Conservation (phyloP, 2,113 vertebrate genomes). For the Dolichallabes microphthalmus region DNA sequence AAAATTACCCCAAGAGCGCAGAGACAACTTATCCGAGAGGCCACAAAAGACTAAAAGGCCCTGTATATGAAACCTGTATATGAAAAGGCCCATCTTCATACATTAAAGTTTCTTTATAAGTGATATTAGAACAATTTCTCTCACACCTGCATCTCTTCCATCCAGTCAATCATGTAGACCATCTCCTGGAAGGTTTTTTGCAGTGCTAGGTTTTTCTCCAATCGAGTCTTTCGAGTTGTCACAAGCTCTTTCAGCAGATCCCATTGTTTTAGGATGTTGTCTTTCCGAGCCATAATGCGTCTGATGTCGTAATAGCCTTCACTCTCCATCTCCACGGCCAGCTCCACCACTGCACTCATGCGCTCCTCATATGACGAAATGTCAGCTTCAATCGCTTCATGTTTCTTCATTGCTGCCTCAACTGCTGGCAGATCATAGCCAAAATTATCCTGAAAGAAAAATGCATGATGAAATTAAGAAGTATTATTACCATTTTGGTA, state of each 20-base stretch:
- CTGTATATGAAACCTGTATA: too few species aligned
- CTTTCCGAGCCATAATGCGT: conserved; percentile 84
- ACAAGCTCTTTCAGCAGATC: conserved; percentile 84
- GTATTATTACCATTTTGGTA: not conserved
- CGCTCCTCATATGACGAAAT: conserved; percentile 92
- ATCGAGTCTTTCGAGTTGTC: conserved; percentile 75
- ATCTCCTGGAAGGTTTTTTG: conserved; percentile 97
- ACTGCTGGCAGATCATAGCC: conserved; percentile 92
- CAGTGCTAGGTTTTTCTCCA: conserved; percentile 89
- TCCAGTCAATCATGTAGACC: conserved; percentile 99
- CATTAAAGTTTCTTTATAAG: not conserved
- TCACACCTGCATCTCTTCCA: conserved; percentile 94
- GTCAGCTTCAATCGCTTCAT: conserved; percentile 94
- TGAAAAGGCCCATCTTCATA: not conserved
- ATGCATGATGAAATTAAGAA: not conserved
- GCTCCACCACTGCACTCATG: conserved; percentile 84
- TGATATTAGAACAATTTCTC: not conserved
- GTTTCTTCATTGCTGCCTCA: conserved; percentile 96
- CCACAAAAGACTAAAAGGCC: too few species aligned
- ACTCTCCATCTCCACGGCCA: conserved; percentile 82
- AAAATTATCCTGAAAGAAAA: conserved; percentile 83
- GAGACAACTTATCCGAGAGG: too few species aligned
- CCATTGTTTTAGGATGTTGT: conserved; percentile 93
- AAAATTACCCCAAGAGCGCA: too few species aligned
- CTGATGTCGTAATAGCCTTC: conserved; percentile 88